Base-by-base conservation (phyloP, 2,113 vertebrate species). In the Trichechus manatus region DNA sequence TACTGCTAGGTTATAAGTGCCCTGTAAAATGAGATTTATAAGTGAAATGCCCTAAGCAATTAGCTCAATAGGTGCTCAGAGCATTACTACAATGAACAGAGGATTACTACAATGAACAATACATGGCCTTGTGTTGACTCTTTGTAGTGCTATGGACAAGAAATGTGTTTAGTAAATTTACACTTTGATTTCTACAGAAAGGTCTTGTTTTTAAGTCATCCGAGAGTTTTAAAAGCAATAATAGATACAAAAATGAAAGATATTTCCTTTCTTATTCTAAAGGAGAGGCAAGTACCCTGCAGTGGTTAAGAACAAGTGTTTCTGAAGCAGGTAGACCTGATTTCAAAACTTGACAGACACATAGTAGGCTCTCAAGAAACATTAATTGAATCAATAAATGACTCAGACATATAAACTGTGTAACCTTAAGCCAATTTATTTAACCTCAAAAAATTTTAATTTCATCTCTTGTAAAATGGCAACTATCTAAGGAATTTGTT, bases 191-290 rank as follows among this genome's bases (percentile, higher is more conserved):
- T 96, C 87, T 79, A 22, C 23, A 80, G 33, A 79, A 61, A 13
- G 0, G 22, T 75, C 61, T 96, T 91, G 33, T 68, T 50, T 85
- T 59, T 79, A 63, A 91, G 53, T 86, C 36, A 72, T 70, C 14
- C 78, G 44, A 96, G 77, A 42, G n/a, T 89, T 94, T 78, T 91
- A 86, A 85, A 94, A 63, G 15, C 77, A 84, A 68, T 42, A 88
- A 56, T 90, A 80, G 22, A 61, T 66, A 70, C 63, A 22, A 56
- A 92, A 27, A 68, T 56, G 53, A 31, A 29, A 17, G 23, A 50
- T 78, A n/a, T 72, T 61, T 19, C 20, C 3, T 83, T 92, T 87
- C 50, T 63, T 33, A 25, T 50, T 29, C 44, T 75, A 44, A 87
- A 31, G n/a, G n/a, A 80, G 19, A 80, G 25, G 23, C 20, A 29